Evolutionary conservation across 2,797 vertebrate species (phyloP), one percentile per base, ranked within the genome.

Genomic region (Dermochelys coriacea): DNA sequence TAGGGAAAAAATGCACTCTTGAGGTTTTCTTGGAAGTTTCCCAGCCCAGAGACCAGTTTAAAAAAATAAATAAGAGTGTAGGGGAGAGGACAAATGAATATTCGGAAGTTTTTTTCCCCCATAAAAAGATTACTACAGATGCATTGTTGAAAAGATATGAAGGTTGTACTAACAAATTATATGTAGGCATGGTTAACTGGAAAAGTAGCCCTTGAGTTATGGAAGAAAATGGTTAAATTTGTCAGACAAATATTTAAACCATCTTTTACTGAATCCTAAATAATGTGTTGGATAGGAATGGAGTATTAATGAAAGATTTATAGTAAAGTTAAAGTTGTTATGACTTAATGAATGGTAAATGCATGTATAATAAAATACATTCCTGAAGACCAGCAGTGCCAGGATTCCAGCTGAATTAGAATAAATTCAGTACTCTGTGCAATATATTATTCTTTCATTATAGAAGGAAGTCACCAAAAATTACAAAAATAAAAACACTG

Each of bases 51-150:
- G 9, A 37, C 34, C 16, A 54, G 25, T 80, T 80, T 52, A 50
- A 0, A 0, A 0, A 6, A 34, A 16, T 55, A 81, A 47, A 1
- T 51, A 12, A n/a, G 31, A 1, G 71, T 0, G 0, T 55, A 34
- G 25, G 41, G 41, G 75, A 75, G 41, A 75, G 41, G 41, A 45
- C 23, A 75, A 75, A 75, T 45, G 12, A 75, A 47, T 14, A 75
- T 15, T 27, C 75, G 34, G 6, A 68, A n/a, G 61, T 34, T 68
- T 37, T 9, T 10, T 59, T 91, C 6, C 1, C 2, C 12, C 3
- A 88, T 75, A 64, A 25, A 9, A 50, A 12, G 2, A 31, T 61
- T 8, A 34, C 14, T 34, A 7, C 31, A 61, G 18, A 21, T 68
- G 61, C 61, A 68, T 12, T 47, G 41, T 75, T 27, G 41, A 79